These are phyloP conservation scores for Toxotes jaculatrix DNA, from an alignment of 2,113 vertebrate species.

Conservation along the genomic window DNA sequence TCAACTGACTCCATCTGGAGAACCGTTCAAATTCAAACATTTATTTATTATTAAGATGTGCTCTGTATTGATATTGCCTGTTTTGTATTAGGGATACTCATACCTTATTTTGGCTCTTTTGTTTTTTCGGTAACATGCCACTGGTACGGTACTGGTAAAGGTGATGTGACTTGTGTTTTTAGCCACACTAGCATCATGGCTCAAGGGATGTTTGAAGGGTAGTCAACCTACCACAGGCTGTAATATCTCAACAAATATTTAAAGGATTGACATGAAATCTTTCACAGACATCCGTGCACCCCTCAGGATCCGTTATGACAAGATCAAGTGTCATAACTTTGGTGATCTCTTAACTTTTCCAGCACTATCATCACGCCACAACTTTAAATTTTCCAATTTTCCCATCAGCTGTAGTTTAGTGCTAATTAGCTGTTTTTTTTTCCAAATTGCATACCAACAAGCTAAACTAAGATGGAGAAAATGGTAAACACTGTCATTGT, in stretches of 20 bases:
- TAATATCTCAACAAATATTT: background rate
- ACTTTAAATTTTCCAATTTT: background rate
- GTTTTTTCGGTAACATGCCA: background rate
- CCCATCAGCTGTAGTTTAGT: background rate
- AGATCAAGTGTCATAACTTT: background rate
- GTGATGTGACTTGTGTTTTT: background rate
- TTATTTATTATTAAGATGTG: background rate
- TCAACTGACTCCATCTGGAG: conserved; percentile 15
- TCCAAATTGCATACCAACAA: background rate
- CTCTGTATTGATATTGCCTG: background rate
- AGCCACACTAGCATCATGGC: background rate
- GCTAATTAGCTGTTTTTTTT: background rate
- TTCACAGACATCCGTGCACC: background rate
- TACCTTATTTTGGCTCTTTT: background rate
- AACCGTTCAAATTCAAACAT: too few species aligned
- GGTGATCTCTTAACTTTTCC: background rate
- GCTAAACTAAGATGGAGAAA: background rate
- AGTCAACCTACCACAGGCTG: background rate
- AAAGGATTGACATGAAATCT: background rate
- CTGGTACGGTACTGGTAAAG: background rate
- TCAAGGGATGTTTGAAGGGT: background rate
- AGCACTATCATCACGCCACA: too few species aligned
- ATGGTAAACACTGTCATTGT: background rate
- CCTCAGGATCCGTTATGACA: background rate
- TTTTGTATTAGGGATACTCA: background rate